Base-by-base conservation (phyloP, 2,888 invertebrate species). In the Microctonus hyperodae region DNA sequence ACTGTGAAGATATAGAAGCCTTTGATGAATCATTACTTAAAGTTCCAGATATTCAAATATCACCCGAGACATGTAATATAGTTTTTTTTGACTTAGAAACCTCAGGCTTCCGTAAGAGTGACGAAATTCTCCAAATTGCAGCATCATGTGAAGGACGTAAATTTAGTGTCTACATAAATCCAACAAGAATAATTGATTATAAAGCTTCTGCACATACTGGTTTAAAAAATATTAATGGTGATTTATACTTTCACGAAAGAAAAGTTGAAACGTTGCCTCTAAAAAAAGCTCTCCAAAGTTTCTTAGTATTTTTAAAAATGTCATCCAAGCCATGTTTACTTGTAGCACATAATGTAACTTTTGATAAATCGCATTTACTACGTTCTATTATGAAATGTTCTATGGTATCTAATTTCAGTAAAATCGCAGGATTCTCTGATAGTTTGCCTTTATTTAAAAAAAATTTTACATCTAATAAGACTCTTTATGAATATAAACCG, bases 341-440 rank as follows among this genome's bases (percentile, higher is more conserved):
- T 44, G 66, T 65, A n/a, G 60, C 60, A n/a, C 60, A 60, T 33
- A 65, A 65, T 37, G 65, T 25, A 16, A 16, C 61, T 66, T 37
- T 69, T 69, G 60, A 73, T 56, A 60, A 70, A 72, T 64, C 61
- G 31, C 51, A 31, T 64, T 33, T 55, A 20, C 28, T 59, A 23
- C 23, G 13, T 35, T 50, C 53, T 23, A 58, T 65, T 20, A 20
- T 28, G 25, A 16, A 51, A n/a, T 53, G 28, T 23, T 53, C 37
- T 5, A 59, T 65, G 53, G 20, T 59, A 10, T 6, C 20, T 7
- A 25, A 53, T n/a, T 65, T 65, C 51, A 53, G 37, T 16, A 40
- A 51, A 60, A 37, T 51, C 55, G 35, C n/a, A 20, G 62, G 51
- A 1, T 62, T 35, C 13, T 22, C 37, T 25, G 53, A 53, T n/a